Evolutionary conservation across 1,140 invertebrate genomes (phyloP).

Genomic region (Protaetia brevitarsis): DNA sequence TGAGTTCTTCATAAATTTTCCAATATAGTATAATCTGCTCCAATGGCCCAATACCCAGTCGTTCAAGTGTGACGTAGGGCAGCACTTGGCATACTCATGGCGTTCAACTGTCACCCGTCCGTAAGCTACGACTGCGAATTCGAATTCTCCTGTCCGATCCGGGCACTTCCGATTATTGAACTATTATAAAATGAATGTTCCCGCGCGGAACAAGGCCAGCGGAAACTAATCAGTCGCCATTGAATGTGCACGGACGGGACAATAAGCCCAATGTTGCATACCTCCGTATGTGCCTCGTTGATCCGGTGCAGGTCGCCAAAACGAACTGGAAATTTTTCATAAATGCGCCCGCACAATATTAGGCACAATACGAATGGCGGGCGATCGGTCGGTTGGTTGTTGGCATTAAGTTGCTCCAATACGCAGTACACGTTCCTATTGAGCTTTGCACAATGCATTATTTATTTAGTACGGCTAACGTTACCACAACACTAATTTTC

Average conservation of each 20-base stretch:
- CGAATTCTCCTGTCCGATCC: constrained; percentile 17
- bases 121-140: neutral
- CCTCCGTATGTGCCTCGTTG: neutral
- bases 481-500: constrained; percentile 12
- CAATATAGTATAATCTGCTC: no score
- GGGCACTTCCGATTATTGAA: constrained; percentile 22
- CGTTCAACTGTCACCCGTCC: neutral
- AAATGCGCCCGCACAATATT: neutral
- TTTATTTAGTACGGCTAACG: neutral
- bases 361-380: neutral
- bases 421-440: no score
- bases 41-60: no score
- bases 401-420: no score
- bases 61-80: no score
- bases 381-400: neutral
- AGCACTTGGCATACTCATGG: no score
- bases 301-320: neutral
- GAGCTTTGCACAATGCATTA: neutral
- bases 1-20: no score
- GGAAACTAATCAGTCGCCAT: constrained; percentile 23
- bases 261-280: constrained; percentile 5
- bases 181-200: constrained; percentile 22
- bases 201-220: neutral
- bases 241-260: constrained; percentile 17
- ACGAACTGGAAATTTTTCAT: constrained; percentile 1